These are phyloP conservation scores for Anisognathus igniventris DNA, from an alignment of 2,797 vertebrate genomes.

Conservation along the genomic window DNA sequence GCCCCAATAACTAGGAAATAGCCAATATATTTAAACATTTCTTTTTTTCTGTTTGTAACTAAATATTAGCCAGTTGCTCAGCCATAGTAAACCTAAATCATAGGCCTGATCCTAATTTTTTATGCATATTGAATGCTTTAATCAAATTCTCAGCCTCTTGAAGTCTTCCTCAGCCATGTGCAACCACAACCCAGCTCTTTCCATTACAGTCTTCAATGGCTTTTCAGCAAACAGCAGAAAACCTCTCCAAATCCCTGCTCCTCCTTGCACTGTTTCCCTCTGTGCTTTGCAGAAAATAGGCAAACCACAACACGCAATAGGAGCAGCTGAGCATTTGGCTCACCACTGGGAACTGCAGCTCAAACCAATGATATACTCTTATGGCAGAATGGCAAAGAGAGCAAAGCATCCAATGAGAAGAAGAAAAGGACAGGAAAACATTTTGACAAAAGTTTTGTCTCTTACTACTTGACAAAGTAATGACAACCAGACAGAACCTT, in stretches of 20 bases:
- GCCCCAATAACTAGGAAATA: not conserved
- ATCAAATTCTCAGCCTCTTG: not conserved
- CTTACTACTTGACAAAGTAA: not conserved
- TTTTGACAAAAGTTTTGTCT: not conserved
- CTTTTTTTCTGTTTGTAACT: not conserved
- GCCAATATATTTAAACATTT: not conserved
- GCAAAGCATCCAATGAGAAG: not conserved
- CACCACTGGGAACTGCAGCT: not conserved
- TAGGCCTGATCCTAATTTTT: not conserved
- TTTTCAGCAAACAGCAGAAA: not conserved
- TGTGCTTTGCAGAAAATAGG: not conserved
- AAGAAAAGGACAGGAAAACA: not conserved
- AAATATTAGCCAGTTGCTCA: not conserved
- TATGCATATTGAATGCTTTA: not conserved
- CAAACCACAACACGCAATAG: not conserved
- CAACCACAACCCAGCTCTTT: not conserved
- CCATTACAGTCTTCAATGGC: not conserved
- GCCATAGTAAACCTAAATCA: not conserved
- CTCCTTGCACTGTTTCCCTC: not conserved
- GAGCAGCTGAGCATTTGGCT: not conserved
- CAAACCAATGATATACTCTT: not conserved
- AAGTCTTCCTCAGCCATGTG: not conserved
- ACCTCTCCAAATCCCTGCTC: not conserved
- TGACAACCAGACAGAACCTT: not conserved
- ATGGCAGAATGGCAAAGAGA: not conserved